Base-by-base conservation (phyloP, 2,888 invertebrate genomes). In the Acleris cristana region DNA sequence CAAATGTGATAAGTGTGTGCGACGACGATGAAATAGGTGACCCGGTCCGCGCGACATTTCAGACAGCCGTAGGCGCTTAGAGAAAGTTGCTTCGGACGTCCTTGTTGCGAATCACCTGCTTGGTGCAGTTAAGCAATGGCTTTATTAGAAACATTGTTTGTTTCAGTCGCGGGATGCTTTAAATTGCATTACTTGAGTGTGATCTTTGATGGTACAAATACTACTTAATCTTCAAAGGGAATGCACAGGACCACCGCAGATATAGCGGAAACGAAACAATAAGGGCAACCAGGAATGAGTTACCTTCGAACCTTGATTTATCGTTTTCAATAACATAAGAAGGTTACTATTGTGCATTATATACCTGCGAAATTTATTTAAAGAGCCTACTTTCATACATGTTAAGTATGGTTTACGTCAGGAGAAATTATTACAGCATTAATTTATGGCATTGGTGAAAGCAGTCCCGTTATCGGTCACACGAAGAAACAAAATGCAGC, bases 21-120 rank as follows among this genome's bases (percentile, higher is more conserved):
- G 74, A 57, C 57, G 69, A 88, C 75, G 73, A 59, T 56, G 69
- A 88, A 83, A 85, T 85, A 76, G 88, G 89, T 89, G 81, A 90
- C 90, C 89, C 81, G 83, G 88, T 88, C 79, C 73, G 71, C 59
- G 73, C 76, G 83, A 82, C 84, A 85, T 87, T 87, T 84, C 76
- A 83, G 82, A 73, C 73, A 70, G 70, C 73, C 73, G 83, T 79
- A 79, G 84, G 83, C 79, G 81, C 76, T 70, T 76, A 82, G 87
- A 90, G 90, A 91, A 90, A 90, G 91, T 88, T 74, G 76, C 75
- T 73, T 70, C 76, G 75, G 63, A 57, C 75, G 89, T 88, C 89
- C 89, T 90, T 89, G 87, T 80, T 81, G 64, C 67, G 71, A 66
- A 51, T 58, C 67, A 67, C 67, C 67, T 67, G 66, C 52, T 66